Evolutionary conservation across 2,888 invertebrate species (phyloP), one percentile per base, ranked within the genome.

Genomic region (Ceratothoa steindachneri): DNA sequence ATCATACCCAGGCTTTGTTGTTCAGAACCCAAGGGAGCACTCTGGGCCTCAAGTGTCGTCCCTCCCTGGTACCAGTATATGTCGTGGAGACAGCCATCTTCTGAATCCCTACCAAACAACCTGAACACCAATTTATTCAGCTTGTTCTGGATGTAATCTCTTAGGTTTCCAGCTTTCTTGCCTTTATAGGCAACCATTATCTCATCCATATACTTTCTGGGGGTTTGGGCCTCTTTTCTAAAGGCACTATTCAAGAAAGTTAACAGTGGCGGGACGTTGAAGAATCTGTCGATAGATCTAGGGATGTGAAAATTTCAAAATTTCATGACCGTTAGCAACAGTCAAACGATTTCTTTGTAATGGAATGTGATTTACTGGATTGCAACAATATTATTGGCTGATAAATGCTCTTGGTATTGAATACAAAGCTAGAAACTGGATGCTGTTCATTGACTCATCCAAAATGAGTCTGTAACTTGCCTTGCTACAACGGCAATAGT

Each of bases 151-250:
- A 71, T 27, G 55, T 71, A 55, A 55, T 67, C 55, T 1, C 41
- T 66, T 30, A 70, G 67, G 22, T 67, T 71, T 30, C 71, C 74
- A n/a, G 74, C 71, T 41, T 31, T 55, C 51, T 67, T 71, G 9
- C 67, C 71, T 28, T 74, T 74, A 28, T 71, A 67, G 41, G 31
- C 71, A 53, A 74, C 67, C 71, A 71, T 74, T 2, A 74, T 67
- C 64, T 71, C 71, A 71, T 74, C 71, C 29, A 74, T 60, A 31
- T 53, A 71, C 67, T 74, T 66, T 31, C 55, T 71, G 3, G 71
- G 71, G 1, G 68, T 71, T 19, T 71, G 19, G 28, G 60, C 60
- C 22, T 28, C 55, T 65, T 28, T 22, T 3, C 15, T 31, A 29
- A 53, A 74, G 27, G 31, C 30, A 24, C 67, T 22, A 51, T 9